Percentiles rank a stretch among this genome's conserved stretches.
phyloP scores from a whole-genome alignment of 2,113 vertebrate species.

The Corynorhinus townsendii region DNA sequence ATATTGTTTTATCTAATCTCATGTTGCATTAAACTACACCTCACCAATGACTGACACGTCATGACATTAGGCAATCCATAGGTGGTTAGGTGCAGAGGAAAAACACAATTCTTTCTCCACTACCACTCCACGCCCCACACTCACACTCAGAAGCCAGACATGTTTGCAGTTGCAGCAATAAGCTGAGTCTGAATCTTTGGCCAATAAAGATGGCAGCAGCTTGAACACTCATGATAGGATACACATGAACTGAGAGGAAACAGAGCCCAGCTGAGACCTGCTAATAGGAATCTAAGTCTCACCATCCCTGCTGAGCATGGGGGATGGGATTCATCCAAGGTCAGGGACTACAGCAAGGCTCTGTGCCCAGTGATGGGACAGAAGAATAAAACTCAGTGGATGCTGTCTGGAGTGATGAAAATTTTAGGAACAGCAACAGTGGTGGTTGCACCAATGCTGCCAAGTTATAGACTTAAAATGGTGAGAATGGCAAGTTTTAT shows the following conservation, averaged over 20 bases:
- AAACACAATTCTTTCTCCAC: constrained; percentile 27
- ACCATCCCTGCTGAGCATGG: neutral
- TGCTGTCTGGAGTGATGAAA: neutral
- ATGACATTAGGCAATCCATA: neutral
- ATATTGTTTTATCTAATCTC: neutral
- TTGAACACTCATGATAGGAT: constrained; percentile 46
- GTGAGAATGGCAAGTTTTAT: neutral
- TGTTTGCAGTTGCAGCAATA: constrained; percentile 4
- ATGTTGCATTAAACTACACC: neutral
- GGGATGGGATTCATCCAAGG: neutral
- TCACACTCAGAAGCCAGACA: neutral
- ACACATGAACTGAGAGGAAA: neutral
- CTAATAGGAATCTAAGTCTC: neutral
- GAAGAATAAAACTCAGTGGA: neutral
- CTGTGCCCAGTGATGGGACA: neutral
- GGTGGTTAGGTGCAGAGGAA: neutral
- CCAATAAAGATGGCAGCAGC: constrained; percentile 62
- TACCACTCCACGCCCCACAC: neutral
- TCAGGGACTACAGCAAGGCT: neutral
- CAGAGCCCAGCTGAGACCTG: neutral
- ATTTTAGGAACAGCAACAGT: neutral
- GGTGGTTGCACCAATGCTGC: neutral
- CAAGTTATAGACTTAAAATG: neutral
- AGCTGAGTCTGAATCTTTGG: constrained; percentile 65
- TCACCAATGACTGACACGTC: constrained; percentile 24